Percentiles rank a stretch among this genome's conserved stretches.
Conservation (phyloP, 1,140 invertebrate genomes). For the Ruditapes philippinarum region DNA sequence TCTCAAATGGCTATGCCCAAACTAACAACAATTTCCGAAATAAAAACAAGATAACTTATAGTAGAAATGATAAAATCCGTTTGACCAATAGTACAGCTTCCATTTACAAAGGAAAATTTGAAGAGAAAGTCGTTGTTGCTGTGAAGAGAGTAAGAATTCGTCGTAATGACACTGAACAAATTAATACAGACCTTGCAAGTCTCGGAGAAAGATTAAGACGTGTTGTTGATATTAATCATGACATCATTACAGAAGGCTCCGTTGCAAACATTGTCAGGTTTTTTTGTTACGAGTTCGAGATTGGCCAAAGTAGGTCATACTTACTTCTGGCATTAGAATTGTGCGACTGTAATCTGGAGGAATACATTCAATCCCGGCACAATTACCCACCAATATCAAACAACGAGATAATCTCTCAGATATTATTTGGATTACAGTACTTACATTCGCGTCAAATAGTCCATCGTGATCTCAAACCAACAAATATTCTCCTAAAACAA, state of each 20-base stretch:
- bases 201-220: background rate
- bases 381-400: background rate
- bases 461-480: constrained; percentile 6
- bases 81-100: too few relatives aligned
- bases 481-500: background rate
- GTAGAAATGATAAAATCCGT: too few relatives aligned
- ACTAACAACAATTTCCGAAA: too few relatives aligned
- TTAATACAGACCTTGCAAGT: background rate
- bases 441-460: background rate
- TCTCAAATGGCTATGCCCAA: too few relatives aligned
- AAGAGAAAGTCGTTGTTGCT: background rate
- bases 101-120: background rate
- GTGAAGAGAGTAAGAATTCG: background rate
- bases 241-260: background rate
- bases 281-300: background rate
- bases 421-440: background rate
- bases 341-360: background rate
- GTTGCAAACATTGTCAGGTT: background rate
- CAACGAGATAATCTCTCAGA: background rate
- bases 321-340: background rate
- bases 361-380: background rate
- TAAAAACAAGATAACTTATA: too few relatives aligned
- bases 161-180: background rate
- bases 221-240: background rate
- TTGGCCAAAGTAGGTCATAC: background rate